phyloP scores from a whole-genome alignment of 2,888 invertebrate genomes.

The Altica lythri region DNA sequence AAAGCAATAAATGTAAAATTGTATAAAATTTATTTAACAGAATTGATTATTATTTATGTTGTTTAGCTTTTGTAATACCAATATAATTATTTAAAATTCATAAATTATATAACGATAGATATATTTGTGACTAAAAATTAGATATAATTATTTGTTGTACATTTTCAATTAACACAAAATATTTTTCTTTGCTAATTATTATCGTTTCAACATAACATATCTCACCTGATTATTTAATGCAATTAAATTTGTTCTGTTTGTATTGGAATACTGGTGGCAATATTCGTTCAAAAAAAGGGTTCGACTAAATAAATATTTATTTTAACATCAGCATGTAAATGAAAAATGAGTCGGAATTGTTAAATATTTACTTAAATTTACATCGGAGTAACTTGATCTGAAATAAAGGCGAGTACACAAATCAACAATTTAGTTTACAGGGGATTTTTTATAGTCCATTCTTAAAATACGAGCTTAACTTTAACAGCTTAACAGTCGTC shows the following conservation, averaged over 20 bases:
- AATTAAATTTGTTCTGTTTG: slow-evolving; percentile 9
- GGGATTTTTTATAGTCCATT: too few species aligned
- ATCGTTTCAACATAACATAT: slow-evolving; percentile 10
- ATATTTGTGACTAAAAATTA: slow-evolving; percentile 5
- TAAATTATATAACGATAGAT: slow-evolving; percentile 14
- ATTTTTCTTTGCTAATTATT: slow-evolving; percentile 16
- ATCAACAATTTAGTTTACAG: too few species aligned
- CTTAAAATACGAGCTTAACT: too few species aligned
- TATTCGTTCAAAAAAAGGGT: too few species aligned
- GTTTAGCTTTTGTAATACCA: slow-evolving; percentile 14
- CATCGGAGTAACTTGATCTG: neutral
- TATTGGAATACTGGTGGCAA: slow-evolving; percentile 3
- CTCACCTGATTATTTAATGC: slow-evolving; percentile 8
- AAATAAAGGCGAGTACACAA: too few species aligned
- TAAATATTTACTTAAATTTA: slow-evolving; percentile 3
- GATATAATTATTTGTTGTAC: slow-evolving; percentile 23
- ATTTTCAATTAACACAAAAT: slow-evolving; percentile 12
- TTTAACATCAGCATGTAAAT: slow-evolving; percentile 7
- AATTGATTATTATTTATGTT: slow-evolving; percentile 24
- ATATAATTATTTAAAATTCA: slow-evolving; percentile 19
- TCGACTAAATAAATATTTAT: slow-evolving; percentile 7
- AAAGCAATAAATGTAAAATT: slow-evolving; percentile 20
- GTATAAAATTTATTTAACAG: slow-evolving; percentile 15
- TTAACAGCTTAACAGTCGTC: too few species aligned
- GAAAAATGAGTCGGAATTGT: slow-evolving; percentile 4